phyloP scores from a whole-genome alignment of 2,113 vertebrate species.

The Acanthisitta chloris region DNA sequence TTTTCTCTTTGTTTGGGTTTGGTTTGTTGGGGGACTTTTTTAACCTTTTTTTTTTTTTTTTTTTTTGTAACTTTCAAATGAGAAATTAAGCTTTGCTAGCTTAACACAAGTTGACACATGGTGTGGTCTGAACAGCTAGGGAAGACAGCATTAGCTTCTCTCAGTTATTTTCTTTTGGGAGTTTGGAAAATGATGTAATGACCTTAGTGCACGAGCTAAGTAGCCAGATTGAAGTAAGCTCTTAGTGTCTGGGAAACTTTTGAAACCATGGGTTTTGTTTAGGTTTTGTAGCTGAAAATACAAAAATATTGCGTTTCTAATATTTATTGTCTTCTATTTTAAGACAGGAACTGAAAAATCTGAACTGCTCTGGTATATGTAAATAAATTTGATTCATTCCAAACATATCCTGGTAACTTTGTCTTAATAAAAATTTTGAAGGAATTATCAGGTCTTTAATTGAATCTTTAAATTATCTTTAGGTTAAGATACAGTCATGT shows the following conservation, averaged over 20 bases:
- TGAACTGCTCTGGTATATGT: neutral
- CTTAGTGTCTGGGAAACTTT: neutral
- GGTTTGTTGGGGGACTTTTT: neutral
- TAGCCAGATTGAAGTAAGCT: neutral
- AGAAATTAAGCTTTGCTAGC: neutral
- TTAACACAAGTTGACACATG: neutral
- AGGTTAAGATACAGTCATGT: neutral
- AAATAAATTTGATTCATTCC: neutral
- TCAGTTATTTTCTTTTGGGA: neutral
- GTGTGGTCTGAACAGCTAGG: neutral
- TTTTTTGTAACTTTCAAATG: neutral
- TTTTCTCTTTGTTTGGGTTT: neutral
- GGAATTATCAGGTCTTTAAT: neutral
- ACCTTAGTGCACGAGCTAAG: neutral
- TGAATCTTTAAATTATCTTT: neutral
- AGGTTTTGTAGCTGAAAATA: neutral
- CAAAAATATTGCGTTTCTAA: neutral
- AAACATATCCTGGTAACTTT: neutral
- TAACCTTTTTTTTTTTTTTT: neutral
- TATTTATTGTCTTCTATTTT: neutral
- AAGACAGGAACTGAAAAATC: neutral
- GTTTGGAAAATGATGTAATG: neutral
- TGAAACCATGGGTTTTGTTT: neutral
- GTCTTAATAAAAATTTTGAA: neutral
- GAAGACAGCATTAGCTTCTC: neutral